Evolutionary conservation across 1,140 invertebrate genomes (phyloP), one percentile per base, ranked within the genome.

Genomic region (Solenopsis fugax): DNA sequence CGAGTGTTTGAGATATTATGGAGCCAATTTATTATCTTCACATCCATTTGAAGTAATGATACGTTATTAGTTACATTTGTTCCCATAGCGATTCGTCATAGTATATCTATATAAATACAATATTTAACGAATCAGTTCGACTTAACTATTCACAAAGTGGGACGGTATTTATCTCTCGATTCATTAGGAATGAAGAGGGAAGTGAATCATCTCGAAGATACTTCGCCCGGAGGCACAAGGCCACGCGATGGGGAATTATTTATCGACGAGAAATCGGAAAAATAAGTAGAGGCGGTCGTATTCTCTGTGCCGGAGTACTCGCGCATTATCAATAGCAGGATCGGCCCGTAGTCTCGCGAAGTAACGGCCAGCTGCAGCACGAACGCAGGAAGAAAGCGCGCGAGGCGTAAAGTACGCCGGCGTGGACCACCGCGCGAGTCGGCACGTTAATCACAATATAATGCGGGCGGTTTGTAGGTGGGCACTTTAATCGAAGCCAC

Each of bases 371-470:
- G 69, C 69, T 60, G 69, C 69, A 34, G 24, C 62, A 41, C 45
- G 64, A 37, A 67, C 21, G 77, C 29, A 5, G 29, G 65, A 71
- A 71, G 50, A 81, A 81, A 24, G 48, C 37, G 48, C 37, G 50
- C 54, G 54, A n/a, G 18, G 62, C 56, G 72, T 84, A 45, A 60
- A 86, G 65, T 58, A 75, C 41, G 76, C 21, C 50, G 50, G 29
- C 34, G 48, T 75, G 82, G 85, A 89, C 86, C 89, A 90, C 85
- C 86, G 85, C 89, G 88, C 65, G 85, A 84, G 85, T 73, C 71
- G 85, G 77, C 82, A 75, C 88, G 88, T 90, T 90, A 89, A 90
- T 90, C 85, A 89, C 85, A 80, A 87, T 89, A 90, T 89, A 90
- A 90, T 85, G 76, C 89, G 56, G 77, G 73, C 67, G 84, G 69